phyloP scores from a whole-genome alignment of 2,797 vertebrate species.

The Microctenopoma stevenorrisi region DNA sequence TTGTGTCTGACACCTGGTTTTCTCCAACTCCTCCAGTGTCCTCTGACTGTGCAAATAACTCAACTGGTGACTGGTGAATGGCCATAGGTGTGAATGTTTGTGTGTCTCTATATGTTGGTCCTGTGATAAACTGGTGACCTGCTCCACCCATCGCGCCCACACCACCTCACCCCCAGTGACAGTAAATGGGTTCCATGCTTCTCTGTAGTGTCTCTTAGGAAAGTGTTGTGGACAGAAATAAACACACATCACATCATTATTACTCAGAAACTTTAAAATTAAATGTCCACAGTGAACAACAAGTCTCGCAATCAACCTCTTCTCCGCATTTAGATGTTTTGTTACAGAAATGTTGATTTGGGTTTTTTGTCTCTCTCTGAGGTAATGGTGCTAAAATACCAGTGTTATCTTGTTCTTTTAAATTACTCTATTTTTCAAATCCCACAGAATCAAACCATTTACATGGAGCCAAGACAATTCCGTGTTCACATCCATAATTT shows the following conservation, averaged over 20 bases:
- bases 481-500: neutral
- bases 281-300: neutral
- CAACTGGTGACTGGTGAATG: too few relatives aligned
- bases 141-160: too few relatives aligned
- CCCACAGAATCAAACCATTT: neutral
- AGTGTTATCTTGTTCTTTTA: neutral
- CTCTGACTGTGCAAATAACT: too few relatives aligned
- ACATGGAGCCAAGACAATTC: neutral
- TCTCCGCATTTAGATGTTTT: neutral
- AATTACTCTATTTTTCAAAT: neutral
- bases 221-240: neutral
- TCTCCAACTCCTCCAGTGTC: too few relatives aligned
- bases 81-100: too few relatives aligned
- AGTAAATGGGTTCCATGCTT: too few relatives aligned
- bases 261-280: neutral
- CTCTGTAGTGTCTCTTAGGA: neutral
- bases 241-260: neutral
- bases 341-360: neutral
- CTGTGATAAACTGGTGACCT: too few relatives aligned
- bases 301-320: neutral
- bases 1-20: too few relatives aligned
- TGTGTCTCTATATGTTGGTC: too few relatives aligned
- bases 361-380: slow-evolving; percentile 15
- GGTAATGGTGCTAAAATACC: neutral
- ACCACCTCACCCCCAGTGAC: too few relatives aligned